These are phyloP conservation scores for Lumbricus terrestris DNA, from an alignment of 2,888 invertebrate species.

Conservation along the genomic window DNA sequence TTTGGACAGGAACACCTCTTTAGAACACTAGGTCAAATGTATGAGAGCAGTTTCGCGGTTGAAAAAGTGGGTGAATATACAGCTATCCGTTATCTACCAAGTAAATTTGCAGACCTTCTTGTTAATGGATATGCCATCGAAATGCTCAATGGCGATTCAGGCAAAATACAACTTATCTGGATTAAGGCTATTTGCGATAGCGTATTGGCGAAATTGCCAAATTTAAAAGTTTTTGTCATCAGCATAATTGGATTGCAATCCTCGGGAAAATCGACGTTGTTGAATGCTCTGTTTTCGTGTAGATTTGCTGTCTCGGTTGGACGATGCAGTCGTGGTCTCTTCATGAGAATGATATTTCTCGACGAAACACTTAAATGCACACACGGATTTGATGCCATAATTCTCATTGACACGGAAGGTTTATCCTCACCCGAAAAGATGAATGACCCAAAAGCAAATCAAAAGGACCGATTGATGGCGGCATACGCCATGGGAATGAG, in stretches of 20 bases:
- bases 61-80: not conserved
- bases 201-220: not conserved
- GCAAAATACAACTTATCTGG: not conserved
- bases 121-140: not conserved
- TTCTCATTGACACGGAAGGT: not conserved
- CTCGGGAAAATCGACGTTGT: not conserved
- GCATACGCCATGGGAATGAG: not conserved
- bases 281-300: conserved; percentile 4
- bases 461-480: not conserved
- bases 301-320: conserved; percentile 13
- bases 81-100: not conserved
- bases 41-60: not conserved
- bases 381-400: not conserved
- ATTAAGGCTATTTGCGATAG: not conserved
- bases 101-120: not conserved
- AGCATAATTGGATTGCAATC: conserved; percentile 13
- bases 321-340: conserved; percentile 10
- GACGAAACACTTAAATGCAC: not conserved
- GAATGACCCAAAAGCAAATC: not conserved
- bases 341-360: not conserved
- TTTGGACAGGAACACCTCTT: not conserved
- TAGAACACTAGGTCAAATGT: not conserved
- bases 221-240: not conserved
- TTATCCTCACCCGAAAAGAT: not conserved
- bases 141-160: conserved; percentile 5